Evolutionary conservation across 2,113 vertebrate species (phyloP).

Genomic region (Illadopsis cleaveri): DNA sequence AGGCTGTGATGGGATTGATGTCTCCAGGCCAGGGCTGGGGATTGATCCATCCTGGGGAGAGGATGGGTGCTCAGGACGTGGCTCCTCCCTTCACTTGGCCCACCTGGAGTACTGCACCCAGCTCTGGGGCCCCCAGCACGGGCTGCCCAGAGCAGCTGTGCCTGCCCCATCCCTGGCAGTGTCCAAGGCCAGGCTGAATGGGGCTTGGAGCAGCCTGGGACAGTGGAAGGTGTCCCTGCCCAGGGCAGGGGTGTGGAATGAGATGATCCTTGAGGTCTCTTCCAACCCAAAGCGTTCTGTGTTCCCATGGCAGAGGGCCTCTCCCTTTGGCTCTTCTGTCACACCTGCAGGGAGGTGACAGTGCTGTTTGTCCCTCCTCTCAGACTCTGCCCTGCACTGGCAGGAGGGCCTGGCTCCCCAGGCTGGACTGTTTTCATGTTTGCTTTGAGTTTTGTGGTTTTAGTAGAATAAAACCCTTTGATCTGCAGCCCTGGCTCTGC

Average conservation of each 20-base stretch:
- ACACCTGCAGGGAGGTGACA: fast-evolving
- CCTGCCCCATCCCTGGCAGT: not conserved
- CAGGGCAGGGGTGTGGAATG: fast-evolving
- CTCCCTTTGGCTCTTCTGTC: not conserved
- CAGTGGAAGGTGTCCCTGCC: not conserved
- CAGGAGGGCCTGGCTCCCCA: not conserved
- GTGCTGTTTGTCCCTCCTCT: not conserved
- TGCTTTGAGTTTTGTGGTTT: not conserved
- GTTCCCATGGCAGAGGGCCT: not conserved
- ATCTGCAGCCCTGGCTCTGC: not conserved
- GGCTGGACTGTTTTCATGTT: not conserved
- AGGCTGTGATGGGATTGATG: not conserved
- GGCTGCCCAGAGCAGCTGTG: not conserved
- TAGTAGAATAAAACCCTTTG: not conserved
- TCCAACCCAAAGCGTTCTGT: not conserved
- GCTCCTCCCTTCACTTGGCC: not conserved
- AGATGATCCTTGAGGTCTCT: not conserved
- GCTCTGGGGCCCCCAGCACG: not conserved
- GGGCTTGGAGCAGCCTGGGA: not conserved
- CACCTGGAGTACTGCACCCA: not conserved
- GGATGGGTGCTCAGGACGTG: not conserved
- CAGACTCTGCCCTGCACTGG: not conserved
- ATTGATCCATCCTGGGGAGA: not conserved
- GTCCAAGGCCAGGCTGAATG: fast-evolving
- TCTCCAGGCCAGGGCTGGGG: not conserved